Percentiles rank a stretch among this genome's conserved stretches.
phyloP scores from a whole-genome alignment of 2,888 invertebrate genomes.

The Meganola albula region DNA sequence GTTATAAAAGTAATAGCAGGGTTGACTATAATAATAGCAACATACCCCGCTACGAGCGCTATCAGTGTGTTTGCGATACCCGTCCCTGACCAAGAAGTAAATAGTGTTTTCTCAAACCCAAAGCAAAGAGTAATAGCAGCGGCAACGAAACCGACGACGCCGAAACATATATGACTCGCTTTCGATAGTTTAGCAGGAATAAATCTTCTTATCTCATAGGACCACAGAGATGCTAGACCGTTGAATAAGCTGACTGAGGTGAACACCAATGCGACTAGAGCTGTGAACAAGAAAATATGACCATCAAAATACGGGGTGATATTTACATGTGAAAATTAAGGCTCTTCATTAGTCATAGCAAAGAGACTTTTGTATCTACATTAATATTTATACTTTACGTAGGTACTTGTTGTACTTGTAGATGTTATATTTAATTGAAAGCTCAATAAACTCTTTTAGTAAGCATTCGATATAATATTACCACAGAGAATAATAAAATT shows the following conservation, averaged over 20 bases:
- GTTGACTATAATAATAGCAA: conserved; percentile 42
- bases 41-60: conserved; percentile 33
- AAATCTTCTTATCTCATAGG: conserved; percentile 32
- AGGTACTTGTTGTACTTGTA: no score
- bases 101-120: conserved; percentile 42
- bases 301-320: no score
- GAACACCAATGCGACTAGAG: conserved; percentile 42
- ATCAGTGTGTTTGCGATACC: conserved; percentile 34
- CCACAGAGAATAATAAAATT: no score
- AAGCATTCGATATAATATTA: no score
- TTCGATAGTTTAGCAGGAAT: conserved; percentile 36
- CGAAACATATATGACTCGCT: conserved; percentile 42
- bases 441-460: no score
- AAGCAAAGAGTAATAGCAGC: conserved; percentile 43
- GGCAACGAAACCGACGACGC: conserved; percentile 39
- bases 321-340: no score
- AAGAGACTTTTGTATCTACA: no score
- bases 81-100: conserved; percentile 39
- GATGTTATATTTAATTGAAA: no score
- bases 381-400: no score
- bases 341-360: no score
- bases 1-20: conserved; percentile 40
- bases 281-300: conserved; percentile 37
- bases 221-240: conserved; percentile 40
- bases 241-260: conserved; percentile 36